These are phyloP conservation scores for Zophobas morio DNA, from an alignment of 1,140 invertebrate genomes.

Conservation along the genomic window DNA sequence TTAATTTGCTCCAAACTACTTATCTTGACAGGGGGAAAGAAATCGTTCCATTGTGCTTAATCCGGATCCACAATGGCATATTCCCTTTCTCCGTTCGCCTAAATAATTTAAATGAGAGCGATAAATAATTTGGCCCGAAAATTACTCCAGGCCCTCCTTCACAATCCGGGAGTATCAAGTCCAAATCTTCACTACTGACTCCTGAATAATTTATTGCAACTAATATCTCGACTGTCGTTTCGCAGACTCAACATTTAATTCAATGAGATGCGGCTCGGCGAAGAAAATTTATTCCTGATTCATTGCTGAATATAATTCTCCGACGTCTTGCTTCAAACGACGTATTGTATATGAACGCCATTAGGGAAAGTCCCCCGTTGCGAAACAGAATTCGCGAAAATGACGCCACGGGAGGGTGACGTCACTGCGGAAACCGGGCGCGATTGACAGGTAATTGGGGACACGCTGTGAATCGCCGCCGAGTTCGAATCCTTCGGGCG, in stretches of 20 bases:
- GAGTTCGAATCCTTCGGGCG: too few relatives aligned
- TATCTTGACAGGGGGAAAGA: neutral
- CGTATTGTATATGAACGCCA: neutral
- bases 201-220: conserved; percentile 39
- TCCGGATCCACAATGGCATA: too few relatives aligned
- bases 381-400: conserved; percentile 11
- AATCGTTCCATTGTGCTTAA: too few relatives aligned
- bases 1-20: neutral
- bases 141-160: neutral
- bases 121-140: conserved; percentile 24
- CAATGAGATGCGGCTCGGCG: conserved; percentile 29
- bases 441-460: too few relatives aligned
- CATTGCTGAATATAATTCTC: conserved; percentile 26
- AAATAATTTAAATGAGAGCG: conserved; percentile 21
- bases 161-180: conserved; percentile 7
- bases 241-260: conserved; percentile 19
- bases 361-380: neutral
- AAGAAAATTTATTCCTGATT: conserved; percentile 30
- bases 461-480: too few relatives aligned
- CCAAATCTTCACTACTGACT: conserved; percentile 18
- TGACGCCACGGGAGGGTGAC: neutral
- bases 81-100: too few relatives aligned
- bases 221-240: conserved; percentile 24
- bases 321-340: neutral
- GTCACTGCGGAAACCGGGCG: neutral